These are phyloP conservation scores for Prunella strophiata DNA, from an alignment of 2,797 vertebrate genomes.

Conservation along the genomic window DNA sequence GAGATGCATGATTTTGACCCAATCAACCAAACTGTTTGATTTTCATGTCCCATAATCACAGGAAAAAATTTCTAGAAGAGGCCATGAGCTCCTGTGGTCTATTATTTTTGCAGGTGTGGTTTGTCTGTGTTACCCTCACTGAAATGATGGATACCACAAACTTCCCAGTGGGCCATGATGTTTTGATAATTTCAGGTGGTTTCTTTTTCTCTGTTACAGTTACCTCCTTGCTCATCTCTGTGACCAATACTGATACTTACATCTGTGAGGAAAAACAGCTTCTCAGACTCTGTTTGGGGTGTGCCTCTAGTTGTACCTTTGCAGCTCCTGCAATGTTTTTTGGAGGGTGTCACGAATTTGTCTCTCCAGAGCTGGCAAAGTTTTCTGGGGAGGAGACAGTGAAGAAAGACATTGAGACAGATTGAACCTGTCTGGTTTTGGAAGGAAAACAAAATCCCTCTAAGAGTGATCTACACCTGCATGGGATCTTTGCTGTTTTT, in stretches of 20 bases:
- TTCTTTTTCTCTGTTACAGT: not conserved
- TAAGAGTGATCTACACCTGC: not conserved
- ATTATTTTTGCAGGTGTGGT: not conserved
- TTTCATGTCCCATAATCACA: not conserved
- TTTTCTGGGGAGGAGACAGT: conserved; percentile 61
- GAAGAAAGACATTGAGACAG: not conserved
- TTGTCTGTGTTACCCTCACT: not conserved
- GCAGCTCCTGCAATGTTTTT: conserved; percentile 18
- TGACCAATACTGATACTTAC: conserved; percentile 38
- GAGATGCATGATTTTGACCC: not conserved
- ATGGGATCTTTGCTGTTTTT: not conserved
- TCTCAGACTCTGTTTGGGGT: conserved; percentile 32
- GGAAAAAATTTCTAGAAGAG: not conserved
- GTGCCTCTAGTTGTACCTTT: not conserved
- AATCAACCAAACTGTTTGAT: not conserved
- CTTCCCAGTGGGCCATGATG: not conserved
- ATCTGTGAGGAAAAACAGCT: conserved; percentile 60
- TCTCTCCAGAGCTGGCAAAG: conserved; percentile 64
- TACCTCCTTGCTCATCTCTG: not conserved
- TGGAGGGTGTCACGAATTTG: conserved; percentile 60
- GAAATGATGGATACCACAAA: not conserved
- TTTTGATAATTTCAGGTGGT: not conserved
- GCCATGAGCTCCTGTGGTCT: not conserved
- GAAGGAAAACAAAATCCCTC: not conserved
- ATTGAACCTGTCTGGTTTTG: not conserved